These are phyloP conservation scores for Dermatemys mawii DNA, from an alignment of 2,113 vertebrate species.

Conservation along the genomic window DNA sequence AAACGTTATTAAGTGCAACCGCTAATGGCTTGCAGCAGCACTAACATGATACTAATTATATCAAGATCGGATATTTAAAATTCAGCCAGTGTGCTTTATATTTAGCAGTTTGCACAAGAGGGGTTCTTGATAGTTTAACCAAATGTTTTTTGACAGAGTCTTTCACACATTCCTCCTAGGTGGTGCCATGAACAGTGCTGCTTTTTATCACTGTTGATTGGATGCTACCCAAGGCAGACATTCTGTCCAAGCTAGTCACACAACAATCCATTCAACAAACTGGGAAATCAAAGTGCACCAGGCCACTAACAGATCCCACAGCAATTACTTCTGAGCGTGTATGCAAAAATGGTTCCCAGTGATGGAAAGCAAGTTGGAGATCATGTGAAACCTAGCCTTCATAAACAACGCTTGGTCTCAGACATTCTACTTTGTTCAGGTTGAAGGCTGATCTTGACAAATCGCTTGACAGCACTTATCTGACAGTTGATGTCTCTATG, in stretches of 20 bases:
- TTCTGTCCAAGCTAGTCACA: conserved; percentile 63
- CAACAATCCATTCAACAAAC: conserved; percentile 62
- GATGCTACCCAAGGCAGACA: conserved; percentile 48
- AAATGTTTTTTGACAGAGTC: conserved; percentile 65
- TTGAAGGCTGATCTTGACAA: background rate
- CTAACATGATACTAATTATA: background rate
- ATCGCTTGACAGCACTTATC: background rate
- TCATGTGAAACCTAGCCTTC: background rate
- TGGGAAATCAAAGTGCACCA: conserved; percentile 55
- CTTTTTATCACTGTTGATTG: conserved; percentile 55
- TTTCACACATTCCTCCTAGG: conserved; percentile 54
- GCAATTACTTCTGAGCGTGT: conserved; percentile 46
- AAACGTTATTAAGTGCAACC: background rate
- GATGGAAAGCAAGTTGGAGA: conserved; percentile 39
- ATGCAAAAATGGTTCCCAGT: conserved; percentile 38
- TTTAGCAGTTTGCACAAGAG: conserved; percentile 42
- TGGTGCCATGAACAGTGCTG: conserved; percentile 36
- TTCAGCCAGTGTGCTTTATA: conserved; percentile 1
- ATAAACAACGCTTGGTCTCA: background rate
- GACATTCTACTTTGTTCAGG: background rate
- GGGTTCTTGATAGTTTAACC: conserved; percentile 57
- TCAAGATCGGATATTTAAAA: conserved; percentile 8
- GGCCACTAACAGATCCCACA: conserved; percentile 55
- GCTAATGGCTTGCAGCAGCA: background rate
- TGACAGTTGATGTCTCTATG: background rate